Base-by-base conservation (phyloP, 2,113 vertebrate genomes). In the Rhea americana region DNA sequence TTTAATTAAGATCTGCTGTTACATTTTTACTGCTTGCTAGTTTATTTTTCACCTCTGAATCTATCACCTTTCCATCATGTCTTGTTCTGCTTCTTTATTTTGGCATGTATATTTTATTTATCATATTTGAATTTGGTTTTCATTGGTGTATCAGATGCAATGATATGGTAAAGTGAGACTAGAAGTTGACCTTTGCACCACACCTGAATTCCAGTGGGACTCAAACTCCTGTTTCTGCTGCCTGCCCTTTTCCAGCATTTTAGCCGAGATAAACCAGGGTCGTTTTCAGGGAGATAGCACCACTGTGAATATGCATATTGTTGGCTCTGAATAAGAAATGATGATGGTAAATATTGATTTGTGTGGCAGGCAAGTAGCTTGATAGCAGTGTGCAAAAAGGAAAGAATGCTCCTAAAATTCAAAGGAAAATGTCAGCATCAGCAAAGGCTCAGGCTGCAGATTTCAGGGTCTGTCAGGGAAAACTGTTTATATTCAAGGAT, bases 171-270 rank as follows among this genome's bases (percentile, higher is more conserved):
- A 19, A 21, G 28, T 53, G 26, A 62, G n/a, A 51, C 13, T 30
- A 47, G 85, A 89, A 56, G 7, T 21, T 47, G 48, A 39, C 28
- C 35, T 87, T 67, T 7, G 0, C 25, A 9, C 0, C 0, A 6
- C 37, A 32, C 21, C 61, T 78, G 20, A 77, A 67, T 85, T 95
- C 51, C 0, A 2, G 15, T 30, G 11, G 19, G 41, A 61, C 22
- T 59, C 59, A 91, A 21, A 15, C 9, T 37, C 21, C 19, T 58
- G 5, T 70, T 94, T 66, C 47, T 55, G 47, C 35, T 47, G n/a
- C 58, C 25, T 77, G 19, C 9, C 24, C 15, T 75, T 73, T 89
- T 24, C 39, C 6, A 1, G 28, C 39, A 6, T 71, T 30, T 37
- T 59, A 2, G 39, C 51, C 35, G 37, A 75, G 48, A 45, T 85